phyloP scores from a whole-genome alignment of 2,113 vertebrate genomes.

The Candoia aspera region DNA sequence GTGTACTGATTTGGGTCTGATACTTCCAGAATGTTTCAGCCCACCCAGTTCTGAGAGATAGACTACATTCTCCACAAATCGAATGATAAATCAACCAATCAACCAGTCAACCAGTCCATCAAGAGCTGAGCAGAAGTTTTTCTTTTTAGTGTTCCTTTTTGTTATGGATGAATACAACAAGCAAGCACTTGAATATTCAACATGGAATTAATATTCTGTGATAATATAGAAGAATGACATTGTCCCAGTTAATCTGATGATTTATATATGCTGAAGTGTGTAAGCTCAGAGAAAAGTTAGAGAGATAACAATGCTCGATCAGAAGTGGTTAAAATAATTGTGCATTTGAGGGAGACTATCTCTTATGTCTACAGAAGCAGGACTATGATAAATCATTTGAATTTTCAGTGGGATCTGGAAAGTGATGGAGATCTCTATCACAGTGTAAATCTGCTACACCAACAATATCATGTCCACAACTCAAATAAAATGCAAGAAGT shows the following conservation, averaged over 20 bases:
- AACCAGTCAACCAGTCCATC: background rate
- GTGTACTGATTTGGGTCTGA: background rate
- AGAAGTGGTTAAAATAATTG: constrained; percentile 1
- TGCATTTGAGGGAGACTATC: background rate
- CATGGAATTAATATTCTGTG: background rate
- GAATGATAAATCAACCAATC: background rate
- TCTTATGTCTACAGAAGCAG: background rate
- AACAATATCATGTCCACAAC: background rate
- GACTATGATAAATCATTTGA: background rate
- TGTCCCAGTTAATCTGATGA: constrained; percentile 12
- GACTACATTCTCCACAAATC: background rate
- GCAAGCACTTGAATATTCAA: background rate
- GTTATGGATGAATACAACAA: background rate
- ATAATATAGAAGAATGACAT: background rate
- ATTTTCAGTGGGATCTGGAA: background rate
- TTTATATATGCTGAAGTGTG: background rate
- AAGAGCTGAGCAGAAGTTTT: background rate
- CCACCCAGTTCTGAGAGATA: background rate
- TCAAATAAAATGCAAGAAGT: background rate
- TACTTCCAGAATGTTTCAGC: background rate
- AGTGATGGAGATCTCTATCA: background rate
- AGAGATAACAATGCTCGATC: background rate
- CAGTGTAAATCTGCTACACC: background rate
- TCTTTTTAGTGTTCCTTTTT: background rate
- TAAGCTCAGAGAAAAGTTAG: background rate